phyloP scores from a whole-genome alignment of 2,113 vertebrate species.

The Garra rufa region DNA sequence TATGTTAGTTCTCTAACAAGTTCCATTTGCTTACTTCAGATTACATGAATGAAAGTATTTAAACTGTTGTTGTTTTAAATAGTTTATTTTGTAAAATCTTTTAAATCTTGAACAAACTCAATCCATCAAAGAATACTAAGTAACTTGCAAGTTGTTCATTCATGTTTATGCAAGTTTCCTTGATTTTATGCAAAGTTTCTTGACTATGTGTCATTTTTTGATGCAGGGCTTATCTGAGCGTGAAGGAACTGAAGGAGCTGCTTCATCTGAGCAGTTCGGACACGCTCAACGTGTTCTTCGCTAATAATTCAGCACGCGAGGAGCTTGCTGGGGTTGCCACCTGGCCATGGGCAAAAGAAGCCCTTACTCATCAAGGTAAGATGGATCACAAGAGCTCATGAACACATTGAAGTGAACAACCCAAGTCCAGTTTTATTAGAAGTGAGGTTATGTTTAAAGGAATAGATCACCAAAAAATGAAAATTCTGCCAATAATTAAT shows the following conservation, averaged over 20 bases:
- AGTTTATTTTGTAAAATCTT: not conserved
- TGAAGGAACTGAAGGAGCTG: constrained; percentile 92
- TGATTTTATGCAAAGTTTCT: not conserved
- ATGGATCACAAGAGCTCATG: not conserved
- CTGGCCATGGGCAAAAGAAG: constrained; percentile 98
- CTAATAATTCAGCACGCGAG: constrained; percentile 87
- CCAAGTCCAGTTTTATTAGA: not conserved
- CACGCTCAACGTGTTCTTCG: constrained; percentile 95
- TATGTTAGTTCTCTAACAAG: not conserved
- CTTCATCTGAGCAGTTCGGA: constrained; percentile 87
- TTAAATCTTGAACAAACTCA: not conserved
- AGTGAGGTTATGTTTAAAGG: not conserved
- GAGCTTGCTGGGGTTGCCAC: constrained; percentile 94
- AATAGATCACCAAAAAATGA: too few species aligned
- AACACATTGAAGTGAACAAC: not conserved
- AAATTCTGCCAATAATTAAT: too few species aligned
- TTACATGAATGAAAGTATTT: not conserved
- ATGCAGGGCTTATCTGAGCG: constrained; percentile 91
- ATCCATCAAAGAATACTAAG: not conserved
- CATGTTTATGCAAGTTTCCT: not conserved
- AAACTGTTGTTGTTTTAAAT: not conserved
- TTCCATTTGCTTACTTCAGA: not conserved
- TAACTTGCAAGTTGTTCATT: not conserved
- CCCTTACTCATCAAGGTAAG: constrained; percentile 83
- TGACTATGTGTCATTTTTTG: constrained; percentile 37